Conservation (phyloP, 2,888 invertebrate genomes). For the Endomychus coccineus region DNA sequence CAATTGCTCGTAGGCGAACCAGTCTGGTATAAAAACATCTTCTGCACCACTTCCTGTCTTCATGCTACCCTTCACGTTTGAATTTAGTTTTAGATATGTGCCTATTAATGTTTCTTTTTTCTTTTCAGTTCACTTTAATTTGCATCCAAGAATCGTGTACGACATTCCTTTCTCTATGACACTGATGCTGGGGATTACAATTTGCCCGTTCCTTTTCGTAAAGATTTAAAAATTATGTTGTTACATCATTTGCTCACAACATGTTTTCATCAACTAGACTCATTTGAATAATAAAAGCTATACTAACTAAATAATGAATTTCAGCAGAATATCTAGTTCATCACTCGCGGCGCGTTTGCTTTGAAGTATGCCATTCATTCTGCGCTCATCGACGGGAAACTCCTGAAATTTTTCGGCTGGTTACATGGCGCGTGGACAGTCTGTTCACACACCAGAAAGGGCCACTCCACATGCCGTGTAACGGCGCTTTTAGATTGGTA, state of each 20-base stretch:
- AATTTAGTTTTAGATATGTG: conserved; percentile 3
- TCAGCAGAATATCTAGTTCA: neutral
- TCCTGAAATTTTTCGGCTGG: too few relatives aligned
- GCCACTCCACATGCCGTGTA: too few relatives aligned
- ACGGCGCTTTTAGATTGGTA: too few relatives aligned
- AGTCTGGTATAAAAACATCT: conserved; percentile 3
- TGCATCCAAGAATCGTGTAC: conserved; percentile 2
- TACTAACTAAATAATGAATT: neutral
- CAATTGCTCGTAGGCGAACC: conserved; percentile 4
- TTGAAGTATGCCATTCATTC: too few relatives aligned
- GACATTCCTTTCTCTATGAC: neutral
- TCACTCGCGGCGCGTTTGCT: neutral
- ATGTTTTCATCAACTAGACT: too few relatives aligned
- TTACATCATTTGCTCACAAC: conserved; percentile 2
- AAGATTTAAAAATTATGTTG: neutral
- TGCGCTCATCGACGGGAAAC: conserved; percentile 1
- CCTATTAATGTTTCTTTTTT: conserved; percentile 6
- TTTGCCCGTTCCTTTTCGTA: neutral
- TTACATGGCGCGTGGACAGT: too few relatives aligned
- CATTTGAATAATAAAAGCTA: neutral
- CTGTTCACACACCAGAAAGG: too few relatives aligned
- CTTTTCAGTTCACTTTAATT: neutral
- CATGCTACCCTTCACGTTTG: conserved; percentile 3
- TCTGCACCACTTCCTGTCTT: conserved; percentile 3
- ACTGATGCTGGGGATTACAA: neutral